Conservation (phyloP, 2,797 vertebrate genomes). For the Notoglanidium macrostoma region DNA sequence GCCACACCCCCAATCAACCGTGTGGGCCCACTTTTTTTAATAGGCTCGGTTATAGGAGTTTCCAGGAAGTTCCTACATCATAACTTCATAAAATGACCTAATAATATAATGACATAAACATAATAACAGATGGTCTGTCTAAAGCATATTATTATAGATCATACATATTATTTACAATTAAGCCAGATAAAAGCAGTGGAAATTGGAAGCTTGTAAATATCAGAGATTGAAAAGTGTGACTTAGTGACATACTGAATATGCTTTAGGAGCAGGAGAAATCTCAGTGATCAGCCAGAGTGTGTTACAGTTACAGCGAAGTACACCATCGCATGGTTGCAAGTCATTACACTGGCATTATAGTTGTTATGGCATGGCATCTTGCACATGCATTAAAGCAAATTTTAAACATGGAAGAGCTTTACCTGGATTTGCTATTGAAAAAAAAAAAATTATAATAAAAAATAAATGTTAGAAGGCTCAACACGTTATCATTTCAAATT, state of each 20-base stretch:
- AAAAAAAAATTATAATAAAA: constrained; percentile 61
- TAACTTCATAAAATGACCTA: neutral
- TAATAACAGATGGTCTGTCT: neutral
- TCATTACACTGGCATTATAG: neutral
- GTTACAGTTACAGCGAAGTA: neutral
- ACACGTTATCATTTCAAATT: neutral
- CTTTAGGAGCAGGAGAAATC: neutral
- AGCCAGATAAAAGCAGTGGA: neutral
- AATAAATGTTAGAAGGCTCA: constrained; percentile 33
- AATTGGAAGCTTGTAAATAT: neutral
- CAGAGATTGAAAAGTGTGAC: neutral
- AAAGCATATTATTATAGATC: neutral
- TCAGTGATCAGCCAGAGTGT: neutral
- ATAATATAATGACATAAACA: no score
- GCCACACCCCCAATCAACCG: neutral
- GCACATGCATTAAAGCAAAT: constrained; percentile 71
- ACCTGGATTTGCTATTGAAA: constrained; percentile 90
- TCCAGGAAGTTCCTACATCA: neutral
- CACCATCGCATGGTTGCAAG: neutral
- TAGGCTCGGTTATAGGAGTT: neutral
- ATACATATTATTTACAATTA: neutral
- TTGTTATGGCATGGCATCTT: constrained; percentile 39
- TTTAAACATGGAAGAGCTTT: constrained; percentile 74
- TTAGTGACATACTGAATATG: neutral
- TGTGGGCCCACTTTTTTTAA: neutral